Evolutionary conservation across 2,888 invertebrate genomes (phyloP).

Genomic region (Cactoblastis cactorum): DNA sequence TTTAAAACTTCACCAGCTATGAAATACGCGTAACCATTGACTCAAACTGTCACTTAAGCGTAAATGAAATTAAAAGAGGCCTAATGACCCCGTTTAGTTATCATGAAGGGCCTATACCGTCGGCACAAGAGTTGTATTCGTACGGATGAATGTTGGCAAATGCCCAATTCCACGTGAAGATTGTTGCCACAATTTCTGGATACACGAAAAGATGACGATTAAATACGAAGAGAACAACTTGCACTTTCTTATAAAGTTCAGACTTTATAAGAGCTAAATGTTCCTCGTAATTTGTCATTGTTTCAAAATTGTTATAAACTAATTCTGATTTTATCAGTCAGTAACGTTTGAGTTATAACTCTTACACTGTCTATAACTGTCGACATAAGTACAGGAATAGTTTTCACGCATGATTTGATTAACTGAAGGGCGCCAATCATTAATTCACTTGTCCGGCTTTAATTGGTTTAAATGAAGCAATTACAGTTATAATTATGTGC

Average conservation of each 20-base stretch:
- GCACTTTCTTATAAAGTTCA: not conserved
- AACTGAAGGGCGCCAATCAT: not conserved
- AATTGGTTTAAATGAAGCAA: constrained; percentile 9
- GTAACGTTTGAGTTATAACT: not conserved
- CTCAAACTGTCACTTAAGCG: not conserved
- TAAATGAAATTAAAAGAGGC: constrained; percentile 21
- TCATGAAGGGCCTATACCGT: constrained; percentile 26
- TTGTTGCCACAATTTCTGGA: constrained; percentile 40
- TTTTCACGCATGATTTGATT: constrained; percentile 1
- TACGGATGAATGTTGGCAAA: constrained; percentile 32
- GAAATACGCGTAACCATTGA: not conserved
- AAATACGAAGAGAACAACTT: constrained; percentile 1
- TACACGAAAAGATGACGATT: constrained; percentile 37
- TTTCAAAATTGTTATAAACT: too few species aligned
- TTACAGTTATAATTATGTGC: not conserved
- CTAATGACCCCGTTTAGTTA: constrained; percentile 23
- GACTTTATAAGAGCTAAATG: too few species aligned
- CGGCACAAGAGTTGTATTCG: constrained; percentile 23
- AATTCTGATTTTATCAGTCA: not conserved
- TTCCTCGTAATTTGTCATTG: too few species aligned
- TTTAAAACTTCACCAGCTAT: not conserved
- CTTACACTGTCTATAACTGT: not conserved
- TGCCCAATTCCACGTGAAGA: constrained; percentile 44
- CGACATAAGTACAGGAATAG: constrained; percentile 1
- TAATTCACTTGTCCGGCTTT: constrained; percentile 9